These are phyloP conservation scores for Tinamus guttatus DNA, from an alignment of 2,113 vertebrate species.

Conservation along the genomic window DNA sequence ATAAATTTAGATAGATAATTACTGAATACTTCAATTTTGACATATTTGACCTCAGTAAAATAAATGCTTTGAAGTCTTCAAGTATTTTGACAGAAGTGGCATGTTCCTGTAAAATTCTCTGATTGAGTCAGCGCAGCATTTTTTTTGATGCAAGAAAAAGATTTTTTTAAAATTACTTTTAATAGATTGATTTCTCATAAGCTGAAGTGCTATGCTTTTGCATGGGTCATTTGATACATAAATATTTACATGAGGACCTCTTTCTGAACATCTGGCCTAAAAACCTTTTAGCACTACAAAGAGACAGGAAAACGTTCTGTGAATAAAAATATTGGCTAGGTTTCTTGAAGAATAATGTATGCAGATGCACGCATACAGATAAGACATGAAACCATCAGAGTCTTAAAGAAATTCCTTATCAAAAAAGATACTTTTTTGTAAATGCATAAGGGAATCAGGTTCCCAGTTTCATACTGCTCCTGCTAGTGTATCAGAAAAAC, in stretches of 20 bases:
- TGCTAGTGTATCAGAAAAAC: too few relatives aligned
- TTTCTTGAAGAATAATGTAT: neutral
- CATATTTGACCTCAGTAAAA: neutral
- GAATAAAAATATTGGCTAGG: neutral
- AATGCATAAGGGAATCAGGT: neutral
- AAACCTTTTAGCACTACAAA: neutral
- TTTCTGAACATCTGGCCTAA: neutral
- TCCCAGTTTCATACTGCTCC: neutral
- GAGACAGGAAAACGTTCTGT: neutral
- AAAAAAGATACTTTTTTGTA: neutral
- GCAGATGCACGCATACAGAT: neutral
- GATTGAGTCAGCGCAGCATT: neutral
- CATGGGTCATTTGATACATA: neutral
- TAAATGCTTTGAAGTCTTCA: neutral
- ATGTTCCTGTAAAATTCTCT: neutral
- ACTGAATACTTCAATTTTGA: neutral
- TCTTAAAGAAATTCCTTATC: neutral
- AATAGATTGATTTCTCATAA: neutral
- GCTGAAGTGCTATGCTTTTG: neutral
- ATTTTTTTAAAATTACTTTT: neutral
- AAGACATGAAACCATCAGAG: neutral
- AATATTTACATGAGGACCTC: neutral
- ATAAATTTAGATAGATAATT: neutral
- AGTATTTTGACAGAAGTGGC: neutral
- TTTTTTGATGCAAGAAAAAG: neutral